Evolutionary conservation across 2,113 vertebrate genomes (phyloP).

Genomic region (Sapajus apella): DNA sequence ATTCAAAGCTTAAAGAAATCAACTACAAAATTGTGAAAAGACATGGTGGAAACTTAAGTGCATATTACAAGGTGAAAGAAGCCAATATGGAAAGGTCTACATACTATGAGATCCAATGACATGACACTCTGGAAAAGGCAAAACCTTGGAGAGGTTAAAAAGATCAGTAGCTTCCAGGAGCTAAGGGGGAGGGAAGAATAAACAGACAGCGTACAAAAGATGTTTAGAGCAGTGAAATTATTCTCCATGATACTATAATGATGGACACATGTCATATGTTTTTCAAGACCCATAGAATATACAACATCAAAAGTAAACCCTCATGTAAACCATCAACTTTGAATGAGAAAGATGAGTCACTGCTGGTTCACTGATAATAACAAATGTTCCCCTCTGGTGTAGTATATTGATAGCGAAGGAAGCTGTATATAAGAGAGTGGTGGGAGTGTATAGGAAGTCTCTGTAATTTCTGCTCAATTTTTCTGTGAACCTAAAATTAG

Average conservation of each 20-base stretch:
- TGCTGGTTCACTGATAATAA: not conserved
- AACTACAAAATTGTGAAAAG: not conserved
- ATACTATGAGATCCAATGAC: too few species aligned
- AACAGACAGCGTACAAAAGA: not conserved
- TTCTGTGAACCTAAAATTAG: not conserved
- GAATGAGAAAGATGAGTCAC: too few species aligned
- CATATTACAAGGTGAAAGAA: not conserved
- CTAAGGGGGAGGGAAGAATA: not conserved
- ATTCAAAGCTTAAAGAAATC: not conserved
- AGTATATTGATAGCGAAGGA: not conserved
- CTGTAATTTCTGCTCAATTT: not conserved
- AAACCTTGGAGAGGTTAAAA: not conserved
- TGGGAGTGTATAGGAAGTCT: too few species aligned
- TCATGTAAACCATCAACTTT: not conserved
- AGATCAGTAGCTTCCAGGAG: not conserved
- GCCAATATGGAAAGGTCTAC: not conserved
- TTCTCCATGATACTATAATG: not conserved
- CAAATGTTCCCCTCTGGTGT: too few species aligned
- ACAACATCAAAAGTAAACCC: not conserved
- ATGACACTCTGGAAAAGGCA: too few species aligned
- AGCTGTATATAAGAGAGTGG: fast-evolving
- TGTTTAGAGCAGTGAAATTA: not conserved
- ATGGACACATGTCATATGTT: not conserved
- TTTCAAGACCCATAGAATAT: not conserved
- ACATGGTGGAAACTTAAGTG: not conserved